Percentiles rank a stretch among this genome's conserved stretches.
phyloP scores from a whole-genome alignment of 2,888 invertebrate species.

The Tridacna gigas region DNA sequence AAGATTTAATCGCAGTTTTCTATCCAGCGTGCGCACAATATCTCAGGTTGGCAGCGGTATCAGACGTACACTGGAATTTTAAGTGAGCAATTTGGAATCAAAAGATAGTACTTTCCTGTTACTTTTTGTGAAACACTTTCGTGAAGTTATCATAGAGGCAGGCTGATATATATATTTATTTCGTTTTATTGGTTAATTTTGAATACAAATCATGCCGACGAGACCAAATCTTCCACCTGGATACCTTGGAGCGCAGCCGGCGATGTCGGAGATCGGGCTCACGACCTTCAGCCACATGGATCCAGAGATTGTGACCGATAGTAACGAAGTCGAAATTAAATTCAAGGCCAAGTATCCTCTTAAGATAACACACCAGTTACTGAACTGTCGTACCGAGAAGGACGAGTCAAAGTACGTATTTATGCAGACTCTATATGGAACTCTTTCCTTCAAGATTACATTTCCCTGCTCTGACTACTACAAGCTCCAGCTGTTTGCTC shows the following conservation, averaged over 20 bases:
- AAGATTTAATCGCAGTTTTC: conserved; percentile 6
- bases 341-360: conserved; percentile 68
- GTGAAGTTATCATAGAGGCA: background rate
- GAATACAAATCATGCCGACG: conserved; percentile 58
- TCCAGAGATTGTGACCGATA: conserved; percentile 64
- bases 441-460: conserved; percentile 69
- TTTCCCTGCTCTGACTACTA: conserved; percentile 81
- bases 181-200: background rate
- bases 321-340: conserved; percentile 75
- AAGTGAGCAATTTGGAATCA: background rate
- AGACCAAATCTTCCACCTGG: conserved; percentile 75
- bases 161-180: background rate
- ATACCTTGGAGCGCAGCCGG: conserved; percentile 79
- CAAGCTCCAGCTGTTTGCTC: conserved; percentile 83
- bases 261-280: conserved; percentile 74
- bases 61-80: background rate
- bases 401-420: conserved; percentile 76
- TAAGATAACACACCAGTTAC: conserved; percentile 77
- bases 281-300: conserved; percentile 72
- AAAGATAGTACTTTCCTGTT: background rate
- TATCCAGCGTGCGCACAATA: conserved; percentile 1
- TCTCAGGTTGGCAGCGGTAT: background rate
- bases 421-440: conserved; percentile 74
- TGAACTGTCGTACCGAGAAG: conserved; percentile 66
- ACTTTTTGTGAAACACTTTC: background rate